Conservation (phyloP, 2,797 vertebrate species). For the Neomorphus geoffroyi region DNA sequence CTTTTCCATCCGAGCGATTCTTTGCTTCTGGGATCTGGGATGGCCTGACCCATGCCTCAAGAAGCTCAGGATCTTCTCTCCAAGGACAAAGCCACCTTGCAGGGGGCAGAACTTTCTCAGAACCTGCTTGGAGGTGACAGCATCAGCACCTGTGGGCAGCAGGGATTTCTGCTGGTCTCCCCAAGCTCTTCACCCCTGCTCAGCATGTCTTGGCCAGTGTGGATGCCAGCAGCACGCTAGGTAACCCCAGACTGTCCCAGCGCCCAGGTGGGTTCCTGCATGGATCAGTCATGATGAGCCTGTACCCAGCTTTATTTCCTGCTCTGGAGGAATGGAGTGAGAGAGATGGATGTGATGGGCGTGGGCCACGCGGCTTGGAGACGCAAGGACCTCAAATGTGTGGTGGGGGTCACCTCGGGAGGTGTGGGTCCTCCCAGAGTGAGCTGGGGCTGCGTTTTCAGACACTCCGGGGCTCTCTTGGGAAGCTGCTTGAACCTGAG, state of each 20-base stretch:
- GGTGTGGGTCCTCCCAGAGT: not conserved
- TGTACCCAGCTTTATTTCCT: not conserved
- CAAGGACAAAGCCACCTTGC: not conserved
- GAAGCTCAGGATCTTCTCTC: not conserved
- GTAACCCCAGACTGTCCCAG: not conserved
- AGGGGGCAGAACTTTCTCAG: not conserved
- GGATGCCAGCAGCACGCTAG: not conserved
- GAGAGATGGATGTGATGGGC: not conserved
- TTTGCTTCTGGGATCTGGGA: not conserved
- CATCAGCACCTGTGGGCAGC: not conserved
- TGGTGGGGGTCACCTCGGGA: not conserved
- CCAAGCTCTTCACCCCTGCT: not conserved
- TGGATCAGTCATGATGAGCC: not conserved
- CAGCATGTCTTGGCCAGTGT: rapidly evolving
- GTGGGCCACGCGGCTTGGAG: rapidly evolving
- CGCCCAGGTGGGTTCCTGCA: rapidly evolving
- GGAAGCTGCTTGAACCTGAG: not conserved
- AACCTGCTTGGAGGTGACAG: not conserved
- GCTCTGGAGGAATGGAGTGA: not conserved
- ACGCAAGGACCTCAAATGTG: not conserved
- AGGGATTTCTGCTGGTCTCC: not conserved
- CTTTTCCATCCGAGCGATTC: too few species aligned
- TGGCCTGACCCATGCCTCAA: not conserved
- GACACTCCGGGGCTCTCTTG: not conserved
- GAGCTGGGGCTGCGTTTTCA: not conserved